These are phyloP conservation scores for Gastrophysa polygoni DNA, from an alignment of 2,888 invertebrate species.

Conservation along the genomic window DNA sequence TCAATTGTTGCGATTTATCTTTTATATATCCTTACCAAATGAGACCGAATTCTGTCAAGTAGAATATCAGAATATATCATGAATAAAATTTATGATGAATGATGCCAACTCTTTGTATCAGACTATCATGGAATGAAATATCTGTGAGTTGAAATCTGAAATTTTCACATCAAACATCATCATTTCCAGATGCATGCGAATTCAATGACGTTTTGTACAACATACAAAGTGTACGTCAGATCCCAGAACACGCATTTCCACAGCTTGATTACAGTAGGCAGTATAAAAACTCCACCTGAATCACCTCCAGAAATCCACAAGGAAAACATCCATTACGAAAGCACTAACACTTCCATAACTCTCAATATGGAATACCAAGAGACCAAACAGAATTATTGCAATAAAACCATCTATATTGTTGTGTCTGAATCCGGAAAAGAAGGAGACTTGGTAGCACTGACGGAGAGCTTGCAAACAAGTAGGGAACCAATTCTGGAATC, in stretches of 20 bases:
- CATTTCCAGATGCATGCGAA: not conserved
- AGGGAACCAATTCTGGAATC: not conserved
- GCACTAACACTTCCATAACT: slow-evolving; percentile 1
- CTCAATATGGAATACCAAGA: not conserved
- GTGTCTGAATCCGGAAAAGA: not conserved
- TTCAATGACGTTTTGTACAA: not conserved
- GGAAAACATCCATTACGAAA: not conserved
- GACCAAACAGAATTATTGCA: not conserved
- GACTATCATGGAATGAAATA: too few species aligned
- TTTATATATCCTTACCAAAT: too few species aligned
- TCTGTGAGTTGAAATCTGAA: too few species aligned
- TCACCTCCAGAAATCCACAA: not conserved
- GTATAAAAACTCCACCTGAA: not conserved
- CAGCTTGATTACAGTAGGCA: not conserved
- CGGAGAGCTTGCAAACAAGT: not conserved
- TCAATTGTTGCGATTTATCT: too few species aligned
- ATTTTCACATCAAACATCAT: too few species aligned
- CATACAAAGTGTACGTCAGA: not conserved
- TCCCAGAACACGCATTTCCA: not conserved
- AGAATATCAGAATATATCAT: too few species aligned
- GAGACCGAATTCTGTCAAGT: too few species aligned
- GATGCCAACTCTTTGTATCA: not conserved
- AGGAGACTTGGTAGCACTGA: not conserved
- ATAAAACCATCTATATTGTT: slow-evolving; percentile 4
- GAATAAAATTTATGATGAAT: too few species aligned